A percentile compares a stretch with the other conserved stretches of the same genome.
Evolutionary conservation across 2,888 invertebrate species (phyloP).

Genomic region (Mythimna impura): DNA sequence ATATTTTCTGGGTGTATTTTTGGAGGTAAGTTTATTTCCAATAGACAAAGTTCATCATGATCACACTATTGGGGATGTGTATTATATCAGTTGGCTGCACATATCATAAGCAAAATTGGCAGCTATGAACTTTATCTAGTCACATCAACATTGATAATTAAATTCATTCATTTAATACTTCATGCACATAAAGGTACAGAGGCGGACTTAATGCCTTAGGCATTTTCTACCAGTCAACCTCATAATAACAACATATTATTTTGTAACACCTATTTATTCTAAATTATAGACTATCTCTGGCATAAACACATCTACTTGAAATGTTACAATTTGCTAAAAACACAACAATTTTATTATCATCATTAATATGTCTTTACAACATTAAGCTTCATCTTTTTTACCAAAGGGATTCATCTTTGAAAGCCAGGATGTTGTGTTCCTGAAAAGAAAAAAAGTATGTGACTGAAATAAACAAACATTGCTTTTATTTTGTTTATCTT

Average conservation of each 20-base stretch:
- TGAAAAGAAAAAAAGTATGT: constrained; percentile 68
- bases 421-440: constrained; percentile 91
- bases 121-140: background rate
- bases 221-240: too few species aligned
- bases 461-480: background rate
- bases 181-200: too few species aligned
- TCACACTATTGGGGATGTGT: background rate
- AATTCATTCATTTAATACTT: too few species aligned
- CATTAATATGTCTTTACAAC: constrained; percentile 51
- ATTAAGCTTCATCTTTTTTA: constrained; percentile 92
- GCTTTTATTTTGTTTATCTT: background rate
- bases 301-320: constrained; percentile 79
- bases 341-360: constrained; percentile 75
- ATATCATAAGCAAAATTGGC: background rate
- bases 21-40: background rate
- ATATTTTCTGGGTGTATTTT: background rate
- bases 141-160: background rate
- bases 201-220: too few species aligned
- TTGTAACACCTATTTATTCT: constrained; percentile 62
- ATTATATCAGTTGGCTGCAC: background rate
- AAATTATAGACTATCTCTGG: constrained; percentile 61
- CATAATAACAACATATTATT: constrained; percentile 38
- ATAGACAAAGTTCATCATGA: background rate
- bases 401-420: constrained; percentile 95
- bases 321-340: constrained; percentile 81